Evolutionary conservation across 2,888 invertebrate genomes (phyloP).

Genomic region (Trachelus stipa): DNA sequence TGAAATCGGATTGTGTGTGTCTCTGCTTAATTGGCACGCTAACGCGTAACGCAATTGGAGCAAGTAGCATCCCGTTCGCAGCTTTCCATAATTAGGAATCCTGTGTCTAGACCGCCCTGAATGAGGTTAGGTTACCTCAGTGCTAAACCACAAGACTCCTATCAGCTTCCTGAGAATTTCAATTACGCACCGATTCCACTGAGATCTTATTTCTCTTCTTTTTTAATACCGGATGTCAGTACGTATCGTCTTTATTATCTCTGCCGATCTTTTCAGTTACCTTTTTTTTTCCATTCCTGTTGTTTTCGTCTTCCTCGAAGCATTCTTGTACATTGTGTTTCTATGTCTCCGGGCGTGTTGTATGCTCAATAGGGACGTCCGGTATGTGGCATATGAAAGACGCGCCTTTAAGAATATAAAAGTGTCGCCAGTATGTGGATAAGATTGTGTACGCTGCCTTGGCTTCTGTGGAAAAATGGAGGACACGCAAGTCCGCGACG

Average conservation of each 20-base stretch:
- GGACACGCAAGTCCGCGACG: background rate
- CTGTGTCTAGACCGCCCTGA: background rate
- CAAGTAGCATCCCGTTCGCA: conserved; percentile 36
- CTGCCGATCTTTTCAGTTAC: background rate
- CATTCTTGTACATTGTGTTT: background rate
- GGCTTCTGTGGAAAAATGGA: background rate
- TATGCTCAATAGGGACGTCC: background rate
- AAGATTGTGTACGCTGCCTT: background rate
- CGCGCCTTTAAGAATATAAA: background rate
- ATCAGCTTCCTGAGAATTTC: conserved; percentile 15
- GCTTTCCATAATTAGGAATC: conserved; percentile 36
- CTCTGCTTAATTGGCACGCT: conserved; percentile 49
- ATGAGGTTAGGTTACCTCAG: background rate
- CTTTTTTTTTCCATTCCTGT: background rate
- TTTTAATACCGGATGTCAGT: background rate
- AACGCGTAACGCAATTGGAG: conserved; percentile 50
- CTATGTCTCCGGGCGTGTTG: background rate
- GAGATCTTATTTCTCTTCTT: background rate
- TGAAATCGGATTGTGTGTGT: conserved; percentile 13
- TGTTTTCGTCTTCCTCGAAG: background rate
- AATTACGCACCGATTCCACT: background rate
- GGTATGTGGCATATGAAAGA: background rate
- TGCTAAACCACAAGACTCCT: background rate
- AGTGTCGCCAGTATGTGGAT: background rate
- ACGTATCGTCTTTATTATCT: background rate